Conservation (phyloP, 1,140 invertebrate species). For the Micrasema minimum region DNA sequence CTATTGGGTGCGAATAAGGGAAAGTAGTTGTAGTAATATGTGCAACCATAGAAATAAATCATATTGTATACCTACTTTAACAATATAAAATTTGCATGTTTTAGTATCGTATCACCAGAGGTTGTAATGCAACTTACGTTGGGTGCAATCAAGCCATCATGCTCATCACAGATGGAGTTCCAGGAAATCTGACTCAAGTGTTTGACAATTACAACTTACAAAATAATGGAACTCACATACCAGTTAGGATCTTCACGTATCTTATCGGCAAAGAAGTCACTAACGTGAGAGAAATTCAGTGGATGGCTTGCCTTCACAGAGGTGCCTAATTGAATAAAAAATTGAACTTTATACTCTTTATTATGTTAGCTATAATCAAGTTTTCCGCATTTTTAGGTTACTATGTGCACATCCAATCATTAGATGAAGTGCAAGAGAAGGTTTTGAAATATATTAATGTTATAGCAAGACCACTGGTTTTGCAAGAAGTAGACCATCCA, state of each 20-base stretch:
- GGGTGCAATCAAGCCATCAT: slow-evolving; percentile 97
- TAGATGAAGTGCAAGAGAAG: slow-evolving; percentile 93
- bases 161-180: slow-evolving; percentile 98
- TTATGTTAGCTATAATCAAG: neutral
- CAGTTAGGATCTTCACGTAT: slow-evolving; percentile 96
- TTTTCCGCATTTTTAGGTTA: slow-evolving; percentile 72
- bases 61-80: too few relatives aligned
- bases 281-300: slow-evolving; percentile 89
- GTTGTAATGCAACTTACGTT: slow-evolving; percentile 68
- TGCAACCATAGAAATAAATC: too few relatives aligned
- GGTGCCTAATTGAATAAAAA: slow-evolving; percentile 65
- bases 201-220: slow-evolving; percentile 88
- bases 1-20: too few relatives aligned
- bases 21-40: too few relatives aligned
- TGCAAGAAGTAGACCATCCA: slow-evolving; percentile 80
- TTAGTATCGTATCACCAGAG: slow-evolving; percentile 68
- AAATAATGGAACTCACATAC: slow-evolving; percentile 72
- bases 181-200: slow-evolving; percentile 87
- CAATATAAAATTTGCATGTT: too few relatives aligned
- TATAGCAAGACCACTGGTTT: slow-evolving; percentile 86
- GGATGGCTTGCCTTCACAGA: slow-evolving; percentile 96
- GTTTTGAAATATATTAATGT: slow-evolving; percentile 93
- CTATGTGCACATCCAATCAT: slow-evolving; percentile 90
- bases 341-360: neutral
- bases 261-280: slow-evolving; percentile 95